Evolutionary conservation across 2,113 vertebrate species (phyloP).

Genomic region (Hoplias malabaricus): DNA sequence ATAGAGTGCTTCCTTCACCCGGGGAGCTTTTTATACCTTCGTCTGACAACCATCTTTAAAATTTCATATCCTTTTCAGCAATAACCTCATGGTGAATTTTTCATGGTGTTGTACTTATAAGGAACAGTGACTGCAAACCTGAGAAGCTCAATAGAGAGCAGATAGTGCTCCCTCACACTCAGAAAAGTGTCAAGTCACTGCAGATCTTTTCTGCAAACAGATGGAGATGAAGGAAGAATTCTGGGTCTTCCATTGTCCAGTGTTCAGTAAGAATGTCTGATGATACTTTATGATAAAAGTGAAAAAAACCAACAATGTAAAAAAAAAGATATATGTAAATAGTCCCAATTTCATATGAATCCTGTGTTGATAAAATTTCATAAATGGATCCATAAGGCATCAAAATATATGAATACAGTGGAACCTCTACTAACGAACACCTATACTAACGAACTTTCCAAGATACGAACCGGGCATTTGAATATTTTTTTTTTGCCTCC

Average conservation of each 20-base stretch:
- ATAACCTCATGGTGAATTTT: constrained; percentile 78
- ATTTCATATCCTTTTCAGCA: constrained; percentile 70
- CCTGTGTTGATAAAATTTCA: too few relatives aligned
- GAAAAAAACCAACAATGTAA: background rate
- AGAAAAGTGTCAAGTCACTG: constrained; percentile 2
- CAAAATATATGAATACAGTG: too few relatives aligned
- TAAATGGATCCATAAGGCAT: too few relatives aligned
- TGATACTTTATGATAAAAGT: background rate
- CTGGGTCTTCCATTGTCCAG: background rate
- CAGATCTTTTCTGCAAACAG: background rate
- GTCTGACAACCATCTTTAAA: constrained; percentile 66
- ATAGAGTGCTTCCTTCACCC: constrained; percentile 22
- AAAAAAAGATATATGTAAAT: background rate
- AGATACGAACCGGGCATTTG: too few relatives aligned
- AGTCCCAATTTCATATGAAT: background rate
- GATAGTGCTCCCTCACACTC: constrained; percentile 11
- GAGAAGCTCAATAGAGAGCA: constrained; percentile 32
- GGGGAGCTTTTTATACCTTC: constrained; percentile 45
- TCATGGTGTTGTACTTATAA: constrained; percentile 73
- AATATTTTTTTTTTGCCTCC: too few relatives aligned
- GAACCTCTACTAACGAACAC: too few relatives aligned
- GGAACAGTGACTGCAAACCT: constrained; percentile 62
- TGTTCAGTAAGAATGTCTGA: background rate
- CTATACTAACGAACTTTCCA: too few relatives aligned
- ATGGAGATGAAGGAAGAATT: background rate